Base-by-base conservation (phyloP, 1,140 invertebrate species). In the Drepana arcuata region DNA sequence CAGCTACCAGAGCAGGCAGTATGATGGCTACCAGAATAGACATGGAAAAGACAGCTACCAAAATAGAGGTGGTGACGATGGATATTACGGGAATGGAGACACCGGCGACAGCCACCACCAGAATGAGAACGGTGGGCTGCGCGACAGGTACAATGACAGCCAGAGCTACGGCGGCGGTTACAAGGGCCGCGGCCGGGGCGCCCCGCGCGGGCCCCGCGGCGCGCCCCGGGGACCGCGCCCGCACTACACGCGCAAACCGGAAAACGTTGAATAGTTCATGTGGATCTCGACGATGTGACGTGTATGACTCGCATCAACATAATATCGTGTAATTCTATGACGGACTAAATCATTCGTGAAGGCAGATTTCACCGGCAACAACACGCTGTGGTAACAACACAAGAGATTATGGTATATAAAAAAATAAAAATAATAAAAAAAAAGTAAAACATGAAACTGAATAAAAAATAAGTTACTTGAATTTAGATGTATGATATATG, bases 331-430 rank as follows among this genome's bases (percentile, higher is more conserved):
- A 31, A 43, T 50, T 34, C 27, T 32, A 41, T 42, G 42, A 69
- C 52, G 64, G 70, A 74, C 74, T 66, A 79, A 81, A 78, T 78
- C 69, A 74, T 78, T 78, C 59, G 78, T 75, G 71, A 80, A 82
- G 78, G 78, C 73, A 82, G 69, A 82, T 80, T 80, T 82, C 78
- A 82, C 75, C 73, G 73, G 78, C 75, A 82, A 80, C 78, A 82
- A 80, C 78, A 62, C 56, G 67, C 65, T 72, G 66, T 69, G 73
- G 65, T 53, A 66, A 74, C 67, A 63, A 78, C 59, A 70, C 54
- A 68, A 74, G 74, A 79, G 72, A 79, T 81, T 77, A 74, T 61
- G 61, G 55, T 68, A 70, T 42, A 64, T 50, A 69, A 65, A 67
- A 60, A 63, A 54, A 55, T 52, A 51, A 47, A 58, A 41, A 65